Base-by-base conservation (phyloP, 2,113 vertebrate species). In the Anthoscopus minutus region DNA sequence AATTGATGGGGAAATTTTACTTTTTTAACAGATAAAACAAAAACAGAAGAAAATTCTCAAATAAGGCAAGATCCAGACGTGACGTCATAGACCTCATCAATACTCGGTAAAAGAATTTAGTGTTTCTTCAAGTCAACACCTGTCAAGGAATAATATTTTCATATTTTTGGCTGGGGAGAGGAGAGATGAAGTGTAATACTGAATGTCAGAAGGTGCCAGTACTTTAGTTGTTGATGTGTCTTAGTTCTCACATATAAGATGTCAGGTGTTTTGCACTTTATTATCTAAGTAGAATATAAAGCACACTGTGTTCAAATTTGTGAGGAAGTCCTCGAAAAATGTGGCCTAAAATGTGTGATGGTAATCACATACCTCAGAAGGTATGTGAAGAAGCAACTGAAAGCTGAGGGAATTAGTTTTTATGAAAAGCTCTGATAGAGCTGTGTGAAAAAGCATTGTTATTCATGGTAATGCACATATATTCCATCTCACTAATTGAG, bases 41-140 rank as follows among this genome's bases (percentile, higher is more conserved):
- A 97, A 87, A 86, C 92, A 22, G 94, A 97, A 74, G 96, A 94
- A 89, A 93, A 65, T 21, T 65, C 81, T 92, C 96, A 97, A 53
- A 97, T 98, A 96, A 98, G 98, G 76, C 97, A 97, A 70, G 97
- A 98, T 66, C 95, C 97, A 50, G 97, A 97, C 76, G 87, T 95
- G 27, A 97, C 65, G 69, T 98, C 96, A 93, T 98, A 98, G 97
- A 97, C 73, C 45, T 93, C 89, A 67, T 67, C 88, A 50, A 17
- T 64, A 50, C 81, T 71, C 64, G 97, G 97, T 98, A 97, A 98
- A 79, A 94, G 7, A 74, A 57, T 67, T 61, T n/a, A 51, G 11
- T 70, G 11, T 91, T 67, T 97, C 76, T 57, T 44, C 37, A 69
- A 81, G 61, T 42, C 38, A 47, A 1, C 12, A 38, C 42, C 27